These are phyloP conservation scores for Iphiclides podalirius DNA, from an alignment of 2,888 invertebrate species.

Conservation along the genomic window DNA sequence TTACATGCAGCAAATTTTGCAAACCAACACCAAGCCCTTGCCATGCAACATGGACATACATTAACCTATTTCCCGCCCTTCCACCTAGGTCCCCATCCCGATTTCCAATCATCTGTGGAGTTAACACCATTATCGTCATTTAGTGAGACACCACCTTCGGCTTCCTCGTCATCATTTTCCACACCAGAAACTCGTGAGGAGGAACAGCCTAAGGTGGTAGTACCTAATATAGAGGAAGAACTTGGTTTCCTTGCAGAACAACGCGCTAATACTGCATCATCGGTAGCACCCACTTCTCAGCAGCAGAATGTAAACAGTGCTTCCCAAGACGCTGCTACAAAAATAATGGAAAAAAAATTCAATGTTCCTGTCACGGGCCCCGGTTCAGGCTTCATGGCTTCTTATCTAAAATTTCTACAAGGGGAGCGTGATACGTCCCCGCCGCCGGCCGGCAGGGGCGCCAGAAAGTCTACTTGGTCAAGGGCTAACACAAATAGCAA, in stretches of 20 bases:
- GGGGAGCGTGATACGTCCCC: conserved; percentile 91
- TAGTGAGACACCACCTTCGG: conserved; percentile 80
- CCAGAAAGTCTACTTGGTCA: conserved; percentile 84
- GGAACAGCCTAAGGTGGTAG: conserved; percentile 90
- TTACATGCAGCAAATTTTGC: conserved; percentile 77
- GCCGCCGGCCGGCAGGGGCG: conserved; percentile 84
- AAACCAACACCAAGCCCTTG: conserved; percentile 83
- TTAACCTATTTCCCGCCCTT: conserved; percentile 89
- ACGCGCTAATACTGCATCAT: conserved; percentile 73
- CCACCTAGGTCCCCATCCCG: conserved; percentile 85
- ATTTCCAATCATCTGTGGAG: conserved; percentile 83
- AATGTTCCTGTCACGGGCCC: conserved; percentile 80
- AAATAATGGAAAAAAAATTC: conserved; percentile 82
- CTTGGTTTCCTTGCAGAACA: conserved; percentile 87
- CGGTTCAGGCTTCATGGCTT: conserved; percentile 91
- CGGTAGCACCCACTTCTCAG: conserved; percentile 76
- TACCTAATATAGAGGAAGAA: conserved; percentile 94
- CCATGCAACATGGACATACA: conserved; percentile 85
- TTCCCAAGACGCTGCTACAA: conserved; percentile 71
- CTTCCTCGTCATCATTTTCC: conserved; percentile 78
- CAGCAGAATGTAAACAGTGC: conserved; percentile 71
- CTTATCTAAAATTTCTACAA: conserved; percentile 91
- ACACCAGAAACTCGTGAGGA: conserved; percentile 82
- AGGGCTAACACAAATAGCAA: conserved; percentile 68
- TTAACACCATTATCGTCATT: conserved; percentile 81